A percentile compares a stretch with the other conserved stretches of the same genome.
Evolutionary conservation across 2,888 invertebrate species (phyloP).

Genomic region (Rapana venosa): DNA sequence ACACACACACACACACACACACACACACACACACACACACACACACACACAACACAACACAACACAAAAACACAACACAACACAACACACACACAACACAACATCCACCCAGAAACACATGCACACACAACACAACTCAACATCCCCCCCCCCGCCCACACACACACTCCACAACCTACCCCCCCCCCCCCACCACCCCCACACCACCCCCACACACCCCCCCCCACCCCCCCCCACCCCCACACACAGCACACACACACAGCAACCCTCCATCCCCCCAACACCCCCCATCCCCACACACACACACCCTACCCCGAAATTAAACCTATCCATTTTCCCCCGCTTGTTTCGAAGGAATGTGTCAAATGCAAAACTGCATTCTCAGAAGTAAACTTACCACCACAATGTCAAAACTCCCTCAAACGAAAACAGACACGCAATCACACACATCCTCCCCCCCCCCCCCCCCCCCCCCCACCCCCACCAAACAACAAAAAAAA

Average conservation of each 20-base stretch:
- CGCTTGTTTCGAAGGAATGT: neutral
- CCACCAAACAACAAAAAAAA: no score
- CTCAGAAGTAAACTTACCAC: neutral
- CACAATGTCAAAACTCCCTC: neutral
- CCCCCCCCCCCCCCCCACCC: neutral
- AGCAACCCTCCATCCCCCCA: neutral
- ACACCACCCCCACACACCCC: neutral
- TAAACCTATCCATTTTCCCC: slow-evolving; percentile 5
- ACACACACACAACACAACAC: neutral
- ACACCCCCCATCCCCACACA: neutral
- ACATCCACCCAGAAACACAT: no score
- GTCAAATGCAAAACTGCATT: neutral
- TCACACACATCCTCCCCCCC: neutral
- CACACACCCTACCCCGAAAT: neutral
- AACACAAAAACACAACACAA: no score
- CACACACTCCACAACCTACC: neutral
- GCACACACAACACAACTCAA: no score
- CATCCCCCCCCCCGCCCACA: neutral
- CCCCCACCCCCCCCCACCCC: neutral
- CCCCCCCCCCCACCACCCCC: neutral
- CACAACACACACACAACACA: no score
- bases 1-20: neutral
- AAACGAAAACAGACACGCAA: neutral
- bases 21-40: neutral
- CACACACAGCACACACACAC: neutral